Base-by-base conservation (phyloP, 2,888 invertebrate genomes). In the Scotopteryx bipunctaria region DNA sequence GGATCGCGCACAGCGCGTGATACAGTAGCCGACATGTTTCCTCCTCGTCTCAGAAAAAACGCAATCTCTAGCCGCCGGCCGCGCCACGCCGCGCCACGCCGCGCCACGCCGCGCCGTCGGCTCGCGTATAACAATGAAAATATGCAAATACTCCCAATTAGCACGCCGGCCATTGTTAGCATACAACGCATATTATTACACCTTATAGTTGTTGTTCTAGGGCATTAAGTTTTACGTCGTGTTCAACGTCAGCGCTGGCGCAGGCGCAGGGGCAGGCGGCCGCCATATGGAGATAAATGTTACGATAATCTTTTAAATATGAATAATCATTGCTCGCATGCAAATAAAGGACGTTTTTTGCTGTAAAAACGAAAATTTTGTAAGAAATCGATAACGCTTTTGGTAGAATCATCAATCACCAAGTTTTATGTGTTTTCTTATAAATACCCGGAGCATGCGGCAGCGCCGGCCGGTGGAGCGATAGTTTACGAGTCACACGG, bases 401-500 rank as follows among this genome's bases (percentile, higher is more conserved):
- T 0, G 5, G n/a, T n/a, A n/a, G 40, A 35, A 17, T 16, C 40
- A 33, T 55, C 36, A 27, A 40, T 42, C 35, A 33, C 31, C 16
- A 9, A 17, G 9, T 37, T 55, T 47, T n/a, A 55, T 51, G 45
- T 43, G 52, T 47, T 47, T 47, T 42, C 32, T 37, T 25, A 32
- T 32, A 42, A 52, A 17, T 13, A n/a, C n/a, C n/a, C n/a, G n/a
- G 3, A 6, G 14, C 14, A 52, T 33, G 37, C 32, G 32, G 36
- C n/a, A n/a, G 36, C 36, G 27, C 6, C 43, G 25, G 15, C 1
- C 16, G 27, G 2, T 2, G 40, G 21, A 5, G n/a, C 27, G 29
- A 45, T 49, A 45, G 37, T 64, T 66, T 66, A 66, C 61, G 65
- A 63, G 48, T 59, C 42, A 13, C 46, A 45, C 56, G n/a, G n/a